A percentile compares a stretch with the other conserved stretches of the same genome.
Evolutionary conservation across 2,113 vertebrate genomes (phyloP).

Genomic region (Vombatus ursinus): DNA sequence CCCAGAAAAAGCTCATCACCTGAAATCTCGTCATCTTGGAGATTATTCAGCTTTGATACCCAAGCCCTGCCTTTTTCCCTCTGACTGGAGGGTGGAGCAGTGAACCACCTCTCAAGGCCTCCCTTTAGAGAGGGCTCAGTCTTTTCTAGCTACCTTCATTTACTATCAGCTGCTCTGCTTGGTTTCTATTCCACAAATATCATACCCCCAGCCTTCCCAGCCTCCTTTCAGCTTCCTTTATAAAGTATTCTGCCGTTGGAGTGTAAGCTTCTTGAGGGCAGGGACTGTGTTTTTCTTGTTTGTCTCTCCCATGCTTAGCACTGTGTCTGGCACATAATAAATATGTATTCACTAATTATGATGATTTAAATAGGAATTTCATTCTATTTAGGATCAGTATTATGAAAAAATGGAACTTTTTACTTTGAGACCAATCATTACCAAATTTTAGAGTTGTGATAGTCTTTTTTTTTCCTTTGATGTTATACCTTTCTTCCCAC

Average conservation of each 20-base stretch:
- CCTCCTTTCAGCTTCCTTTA: not conserved
- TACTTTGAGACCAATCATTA: constrained; percentile 6
- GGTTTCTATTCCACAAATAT: not conserved
- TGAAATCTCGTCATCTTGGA: not conserved
- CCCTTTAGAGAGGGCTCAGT: too few relatives aligned
- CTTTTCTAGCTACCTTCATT: not conserved
- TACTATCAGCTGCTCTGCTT: not conserved
- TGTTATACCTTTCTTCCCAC: not conserved
- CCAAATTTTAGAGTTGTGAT: not conserved
- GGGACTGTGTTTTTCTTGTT: not conserved
- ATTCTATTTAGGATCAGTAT: not conserved
- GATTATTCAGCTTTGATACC: too few relatives aligned
- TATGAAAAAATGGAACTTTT: constrained; percentile 33
- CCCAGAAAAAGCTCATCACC: not conserved
- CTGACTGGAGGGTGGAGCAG: too few relatives aligned
- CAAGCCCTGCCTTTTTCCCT: too few relatives aligned
- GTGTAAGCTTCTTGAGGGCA: not conserved
- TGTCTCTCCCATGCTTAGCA: not conserved
- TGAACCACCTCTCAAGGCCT: too few relatives aligned
- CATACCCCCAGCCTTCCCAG: not conserved
- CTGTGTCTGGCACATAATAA: not conserved
- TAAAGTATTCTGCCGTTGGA: not conserved
- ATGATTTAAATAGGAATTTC: constrained; percentile 13
- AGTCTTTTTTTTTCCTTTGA: not conserved
- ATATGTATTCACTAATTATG: not conserved